Percentiles rank a stretch among this genome's conserved stretches.
These are phyloP conservation scores for Thymelicus acteon DNA, from an alignment of 2,888 invertebrate species.

Conservation along the genomic window DNA sequence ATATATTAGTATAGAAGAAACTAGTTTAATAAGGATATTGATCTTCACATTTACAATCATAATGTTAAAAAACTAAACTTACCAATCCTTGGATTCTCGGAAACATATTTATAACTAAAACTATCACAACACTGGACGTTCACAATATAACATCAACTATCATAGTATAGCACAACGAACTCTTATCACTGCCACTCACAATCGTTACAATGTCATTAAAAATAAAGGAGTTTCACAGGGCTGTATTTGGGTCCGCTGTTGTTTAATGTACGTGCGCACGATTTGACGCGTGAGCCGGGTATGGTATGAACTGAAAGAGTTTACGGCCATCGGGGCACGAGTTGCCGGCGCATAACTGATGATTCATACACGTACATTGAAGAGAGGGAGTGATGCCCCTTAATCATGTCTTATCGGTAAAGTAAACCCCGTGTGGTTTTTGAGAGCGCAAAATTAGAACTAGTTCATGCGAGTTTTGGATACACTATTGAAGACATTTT, in stretches of 20 bases:
- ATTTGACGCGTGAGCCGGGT: slow-evolving; percentile 59
- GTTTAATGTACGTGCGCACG: slow-evolving; percentile 61
- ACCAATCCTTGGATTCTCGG: slow-evolving; percentile 81
- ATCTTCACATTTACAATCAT: slow-evolving; percentile 7
- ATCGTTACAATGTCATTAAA: slow-evolving; percentile 52
- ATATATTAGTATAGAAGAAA: no score
- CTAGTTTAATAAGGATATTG: not conserved
- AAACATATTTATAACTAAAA: slow-evolving; percentile 66
- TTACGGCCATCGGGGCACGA: slow-evolving; percentile 36
- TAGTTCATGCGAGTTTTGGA: not conserved
- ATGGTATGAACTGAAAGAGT: slow-evolving; percentile 48
- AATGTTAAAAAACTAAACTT: slow-evolving; percentile 48
- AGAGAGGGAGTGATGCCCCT: slow-evolving; percentile 46
- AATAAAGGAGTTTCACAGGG: slow-evolving; percentile 53
- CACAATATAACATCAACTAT: slow-evolving; percentile 46
- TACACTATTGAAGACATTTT: not conserved
- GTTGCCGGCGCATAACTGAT: slow-evolving; percentile 41
- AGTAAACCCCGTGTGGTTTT: slow-evolving; percentile 31
- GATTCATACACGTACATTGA: slow-evolving; percentile 49
- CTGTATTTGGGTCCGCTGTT: slow-evolving; percentile 40
- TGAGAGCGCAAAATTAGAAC: slow-evolving; percentile 6
- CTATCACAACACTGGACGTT: slow-evolving; percentile 45
- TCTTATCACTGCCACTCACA: slow-evolving; percentile 58
- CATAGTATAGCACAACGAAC: slow-evolving; percentile 53
- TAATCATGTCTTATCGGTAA: slow-evolving; percentile 43